Evolutionary conservation across 2,113 vertebrate species (phyloP).

Genomic region (Pachypanchax playfairii): DNA sequence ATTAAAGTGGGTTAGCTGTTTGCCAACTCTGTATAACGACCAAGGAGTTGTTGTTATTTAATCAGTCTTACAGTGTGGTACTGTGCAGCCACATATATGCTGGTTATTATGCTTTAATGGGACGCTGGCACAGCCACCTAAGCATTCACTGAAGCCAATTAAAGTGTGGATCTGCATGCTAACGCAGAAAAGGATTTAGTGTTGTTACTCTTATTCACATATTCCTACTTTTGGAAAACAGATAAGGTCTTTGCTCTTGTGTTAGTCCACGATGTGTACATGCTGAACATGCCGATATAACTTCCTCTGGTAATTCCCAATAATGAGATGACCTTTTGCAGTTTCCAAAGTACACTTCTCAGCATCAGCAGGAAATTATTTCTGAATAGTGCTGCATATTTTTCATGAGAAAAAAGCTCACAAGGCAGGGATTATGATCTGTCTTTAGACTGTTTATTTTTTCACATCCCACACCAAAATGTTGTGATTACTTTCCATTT

Average conservation of each 20-base stretch:
- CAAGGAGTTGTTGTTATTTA: slow-evolving; percentile 40
- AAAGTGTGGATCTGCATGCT: slow-evolving; percentile 40
- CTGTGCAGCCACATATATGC: slow-evolving; percentile 33
- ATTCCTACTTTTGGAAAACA: slow-evolving; percentile 47
- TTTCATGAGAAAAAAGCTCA: slow-evolving; percentile 21
- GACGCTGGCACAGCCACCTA: slow-evolving; percentile 45
- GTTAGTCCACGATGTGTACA: slow-evolving; percentile 37
- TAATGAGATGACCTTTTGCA: slow-evolving; percentile 65
- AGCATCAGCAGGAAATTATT: slow-evolving; percentile 43
- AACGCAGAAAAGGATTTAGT: slow-evolving; percentile 32
- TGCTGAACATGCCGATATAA: slow-evolving; percentile 34
- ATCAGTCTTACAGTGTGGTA: slow-evolving; percentile 32
- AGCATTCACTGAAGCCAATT: slow-evolving; percentile 65
- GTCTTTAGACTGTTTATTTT: slow-evolving; percentile 32
- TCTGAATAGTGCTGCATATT: slow-evolving; percentile 22
- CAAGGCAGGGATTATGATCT: slow-evolving; percentile 38
- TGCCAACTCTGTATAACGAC: slow-evolving; percentile 28
- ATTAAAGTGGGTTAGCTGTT: neutral
- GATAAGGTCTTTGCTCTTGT: slow-evolving; percentile 58
- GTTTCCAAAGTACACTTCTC: slow-evolving; percentile 42
- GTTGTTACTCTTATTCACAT: slow-evolving; percentile 25
- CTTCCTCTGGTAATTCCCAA: slow-evolving; percentile 60
- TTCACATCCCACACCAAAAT: slow-evolving; percentile 22
- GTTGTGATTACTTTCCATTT: slow-evolving; percentile 33
- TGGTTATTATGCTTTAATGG: slow-evolving; percentile 50